phyloP scores from a whole-genome alignment of 1,140 invertebrate genomes.

The Acyrthosiphon pisum region DNA sequence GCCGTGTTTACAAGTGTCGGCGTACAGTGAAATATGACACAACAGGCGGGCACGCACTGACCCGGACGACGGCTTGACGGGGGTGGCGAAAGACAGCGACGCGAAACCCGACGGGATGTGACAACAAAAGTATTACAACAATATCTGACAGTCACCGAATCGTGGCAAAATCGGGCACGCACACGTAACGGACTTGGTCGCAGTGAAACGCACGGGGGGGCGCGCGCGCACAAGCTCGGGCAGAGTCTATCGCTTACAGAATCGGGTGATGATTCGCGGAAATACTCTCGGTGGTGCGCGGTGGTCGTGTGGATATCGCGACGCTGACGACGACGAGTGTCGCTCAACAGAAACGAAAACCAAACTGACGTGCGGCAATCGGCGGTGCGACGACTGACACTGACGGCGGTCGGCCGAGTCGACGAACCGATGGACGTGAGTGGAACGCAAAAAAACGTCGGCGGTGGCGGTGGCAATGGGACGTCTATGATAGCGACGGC shows the following conservation, averaged over 20 bases:
- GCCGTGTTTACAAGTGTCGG: constrained; percentile 24
- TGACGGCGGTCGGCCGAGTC: background rate
- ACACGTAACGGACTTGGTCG: background rate
- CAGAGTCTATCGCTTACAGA: background rate
- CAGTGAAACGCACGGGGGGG: background rate
- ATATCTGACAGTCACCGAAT: background rate
- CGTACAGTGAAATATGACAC: background rate
- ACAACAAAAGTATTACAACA: background rate
- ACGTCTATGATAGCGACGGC: background rate
- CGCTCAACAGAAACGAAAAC: background rate
- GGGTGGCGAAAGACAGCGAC: background rate
- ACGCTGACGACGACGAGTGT: background rate
- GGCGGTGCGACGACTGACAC: background rate
- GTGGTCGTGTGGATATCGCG: background rate
- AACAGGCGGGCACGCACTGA: background rate
- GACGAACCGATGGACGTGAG: constrained; percentile 6
- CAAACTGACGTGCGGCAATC: background rate
- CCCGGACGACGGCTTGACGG: background rate
- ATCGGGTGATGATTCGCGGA: background rate
- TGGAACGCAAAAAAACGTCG: background rate
- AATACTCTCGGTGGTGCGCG: background rate
- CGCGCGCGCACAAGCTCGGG: no score
- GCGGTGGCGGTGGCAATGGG: background rate
- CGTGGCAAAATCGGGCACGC: background rate
- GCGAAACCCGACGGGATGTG: no score